phyloP scores from a whole-genome alignment of 2,888 invertebrate species.

The Agrypnus murinus region DNA sequence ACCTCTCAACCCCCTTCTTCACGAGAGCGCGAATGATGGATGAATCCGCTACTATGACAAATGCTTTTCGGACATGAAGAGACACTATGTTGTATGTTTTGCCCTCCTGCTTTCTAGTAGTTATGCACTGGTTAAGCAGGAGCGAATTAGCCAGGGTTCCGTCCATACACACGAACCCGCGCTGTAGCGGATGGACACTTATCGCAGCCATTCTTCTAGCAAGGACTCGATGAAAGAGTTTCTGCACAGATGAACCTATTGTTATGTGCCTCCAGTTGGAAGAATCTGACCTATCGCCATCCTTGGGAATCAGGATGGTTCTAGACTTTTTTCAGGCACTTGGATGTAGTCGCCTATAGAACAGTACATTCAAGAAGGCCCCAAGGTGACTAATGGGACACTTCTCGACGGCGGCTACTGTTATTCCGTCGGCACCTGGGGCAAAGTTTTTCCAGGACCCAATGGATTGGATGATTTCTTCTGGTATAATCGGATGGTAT shows the following conservation, averaged over 20 bases:
- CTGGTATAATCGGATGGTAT: no score
- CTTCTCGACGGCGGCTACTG: conserved; percentile 6
- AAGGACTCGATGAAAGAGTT: conserved; percentile 59
- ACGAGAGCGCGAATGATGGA: conserved; percentile 61
- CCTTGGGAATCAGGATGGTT: no score
- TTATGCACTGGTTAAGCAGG: conserved; percentile 59
- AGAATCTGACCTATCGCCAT: no score
- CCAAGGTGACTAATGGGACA: conserved; percentile 6
- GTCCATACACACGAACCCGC: conserved; percentile 62
- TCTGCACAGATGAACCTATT: conserved; percentile 41
- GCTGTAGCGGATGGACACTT: no score
- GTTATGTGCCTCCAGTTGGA: background rate
- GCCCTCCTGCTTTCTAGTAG: no score
- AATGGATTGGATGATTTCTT: no score
- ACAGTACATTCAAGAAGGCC: conserved; percentile 41
- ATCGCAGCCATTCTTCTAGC: conserved; percentile 42
- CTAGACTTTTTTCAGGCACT: no score
- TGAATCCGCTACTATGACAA: conserved; percentile 60
- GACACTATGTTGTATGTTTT: no score
- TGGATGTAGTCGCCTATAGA: no score
- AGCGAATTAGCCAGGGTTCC: conserved; percentile 65
- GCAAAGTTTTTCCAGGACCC: no score
- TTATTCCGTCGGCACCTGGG: no score
- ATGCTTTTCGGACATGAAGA: conserved; percentile 69
- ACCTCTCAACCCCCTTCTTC: conserved; percentile 58